These are phyloP conservation scores for Eupithecia centaureata DNA, from an alignment of 2,888 invertebrate species.

Conservation along the genomic window DNA sequence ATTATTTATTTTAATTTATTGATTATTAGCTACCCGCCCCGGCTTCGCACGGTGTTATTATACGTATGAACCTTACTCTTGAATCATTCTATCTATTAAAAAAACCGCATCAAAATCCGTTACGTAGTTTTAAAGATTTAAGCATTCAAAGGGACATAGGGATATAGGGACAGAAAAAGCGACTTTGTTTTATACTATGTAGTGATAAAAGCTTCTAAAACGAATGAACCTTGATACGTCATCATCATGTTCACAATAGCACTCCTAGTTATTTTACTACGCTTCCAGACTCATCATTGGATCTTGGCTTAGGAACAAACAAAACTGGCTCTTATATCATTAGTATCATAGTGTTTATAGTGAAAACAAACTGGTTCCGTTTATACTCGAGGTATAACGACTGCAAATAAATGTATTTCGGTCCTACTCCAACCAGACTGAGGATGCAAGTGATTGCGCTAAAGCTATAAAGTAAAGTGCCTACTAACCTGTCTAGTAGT, in stretches of 20 bases:
- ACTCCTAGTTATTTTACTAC: background rate
- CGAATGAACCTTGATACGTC: background rate
- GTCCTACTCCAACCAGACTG: conserved; percentile 10
- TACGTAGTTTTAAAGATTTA: no score
- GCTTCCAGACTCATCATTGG: background rate
- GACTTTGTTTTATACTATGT: no score
- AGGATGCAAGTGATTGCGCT: conserved; percentile 1
- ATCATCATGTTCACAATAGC: background rate
- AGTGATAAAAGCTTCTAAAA: background rate
- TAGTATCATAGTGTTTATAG: conserved; percentile 9
- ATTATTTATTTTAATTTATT: no score
- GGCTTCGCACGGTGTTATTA: no score
- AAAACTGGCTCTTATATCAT: conserved; percentile 1
- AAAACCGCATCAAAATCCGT: no score
- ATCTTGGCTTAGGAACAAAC: conserved; percentile 13
- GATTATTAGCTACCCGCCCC: no score
- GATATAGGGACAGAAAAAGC: no score
- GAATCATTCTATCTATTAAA: no score
- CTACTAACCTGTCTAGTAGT: background rate
- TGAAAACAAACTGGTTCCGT: conserved; percentile 19
- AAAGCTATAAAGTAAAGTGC: background rate
- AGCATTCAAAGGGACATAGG: no score
- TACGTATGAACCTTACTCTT: no score
- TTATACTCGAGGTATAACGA: conserved; percentile 14
- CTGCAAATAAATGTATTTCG: conserved; percentile 29